phyloP scores from a whole-genome alignment of 2,797 vertebrate genomes.

The Chaenodraco wilsoni region DNA sequence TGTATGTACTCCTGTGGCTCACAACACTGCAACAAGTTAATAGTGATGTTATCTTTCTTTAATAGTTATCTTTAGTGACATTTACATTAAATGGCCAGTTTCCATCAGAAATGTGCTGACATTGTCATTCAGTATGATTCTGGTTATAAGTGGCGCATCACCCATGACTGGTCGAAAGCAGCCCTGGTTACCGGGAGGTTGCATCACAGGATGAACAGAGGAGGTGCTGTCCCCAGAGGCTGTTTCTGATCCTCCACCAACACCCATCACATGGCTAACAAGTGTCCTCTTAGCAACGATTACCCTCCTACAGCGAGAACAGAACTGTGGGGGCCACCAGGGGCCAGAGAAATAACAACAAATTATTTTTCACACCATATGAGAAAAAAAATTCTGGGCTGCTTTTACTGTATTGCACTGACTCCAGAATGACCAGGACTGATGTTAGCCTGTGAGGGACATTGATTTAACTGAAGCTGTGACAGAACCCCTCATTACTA shows the following conservation, averaged over 20 bases:
- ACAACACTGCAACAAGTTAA: not conserved
- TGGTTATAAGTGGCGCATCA: not conserved
- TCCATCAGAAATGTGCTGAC: not conserved
- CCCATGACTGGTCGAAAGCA: constrained; percentile 30
- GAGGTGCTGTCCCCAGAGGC: constrained; percentile 40
- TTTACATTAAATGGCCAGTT: not conserved
- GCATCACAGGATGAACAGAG: constrained; percentile 55
- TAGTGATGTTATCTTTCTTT: not conserved
- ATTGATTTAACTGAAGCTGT: constrained; percentile 24
- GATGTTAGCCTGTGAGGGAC: constrained; percentile 38
- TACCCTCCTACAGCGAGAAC: constrained; percentile 9
- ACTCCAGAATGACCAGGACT: constrained; percentile 26
- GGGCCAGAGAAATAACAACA: not conserved
- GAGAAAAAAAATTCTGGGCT: not conserved
- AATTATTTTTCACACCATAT: not conserved
- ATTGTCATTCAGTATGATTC: not conserved
- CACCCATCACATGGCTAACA: constrained; percentile 39
- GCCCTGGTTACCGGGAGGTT: constrained; percentile 50
- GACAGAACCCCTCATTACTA: not conserved
- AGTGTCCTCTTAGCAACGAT: constrained; percentile 30
- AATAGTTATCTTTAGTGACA: not conserved
- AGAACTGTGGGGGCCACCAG: not conserved
- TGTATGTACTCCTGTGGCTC: not conserved
- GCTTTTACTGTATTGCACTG: not conserved
- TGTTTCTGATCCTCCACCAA: constrained; percentile 29